Base-by-base conservation (phyloP, 2,113 vertebrate species). In the Zosterops lateralis region DNA sequence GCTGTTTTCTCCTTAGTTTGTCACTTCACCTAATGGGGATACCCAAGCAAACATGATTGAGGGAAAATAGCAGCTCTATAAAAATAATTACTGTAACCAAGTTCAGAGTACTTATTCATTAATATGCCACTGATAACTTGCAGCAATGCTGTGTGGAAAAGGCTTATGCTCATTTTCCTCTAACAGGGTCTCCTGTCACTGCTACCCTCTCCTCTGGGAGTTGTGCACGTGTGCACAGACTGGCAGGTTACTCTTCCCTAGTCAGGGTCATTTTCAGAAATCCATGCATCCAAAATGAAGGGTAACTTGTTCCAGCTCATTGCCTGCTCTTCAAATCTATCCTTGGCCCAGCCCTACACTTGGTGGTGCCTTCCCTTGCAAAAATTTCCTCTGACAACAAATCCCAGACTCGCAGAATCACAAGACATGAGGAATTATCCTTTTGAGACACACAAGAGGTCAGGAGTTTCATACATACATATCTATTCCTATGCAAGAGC, bases 101-200 rank as follows among this genome's bases (percentile, higher is more conserved):
- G 60, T 91, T 82, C 65, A 79, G 77, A 79, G 66, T 13, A 32
- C 32, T 79, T 88, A 66, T 36, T 94, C 62, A 89, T 95, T 96
- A 92, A 78, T 84, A 89, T 91, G 84, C 84, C 77, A 72, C 51
- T 83, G 86, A 76, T 66, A 92, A 62, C 90, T 92, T 90, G 31
- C 67, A 66, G 48, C 53, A 91, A 21, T 64, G 71, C 82, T 80
- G 42, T 38, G 36, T 48, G 48, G 47, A 83, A 61, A 92, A 71
- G 62, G 11, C 14, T 91, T 89, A 67, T 57, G 87, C 24, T 76
- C 75, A 87, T 90, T 94, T 93, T 90, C 85, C 34, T 79, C 88
- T 85, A 70, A 70, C 61, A 76, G 95, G 81, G 74, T 88, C 75
- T 91, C 86, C 67, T 77, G 70, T 94, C 82, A 80, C 34, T 83